Percentiles rank a stretch among this genome's conserved stretches.
These are phyloP conservation scores for Enteromius radiatus DNA, from an alignment of 2,797 vertebrate genomes.

Conservation along the genomic window DNA sequence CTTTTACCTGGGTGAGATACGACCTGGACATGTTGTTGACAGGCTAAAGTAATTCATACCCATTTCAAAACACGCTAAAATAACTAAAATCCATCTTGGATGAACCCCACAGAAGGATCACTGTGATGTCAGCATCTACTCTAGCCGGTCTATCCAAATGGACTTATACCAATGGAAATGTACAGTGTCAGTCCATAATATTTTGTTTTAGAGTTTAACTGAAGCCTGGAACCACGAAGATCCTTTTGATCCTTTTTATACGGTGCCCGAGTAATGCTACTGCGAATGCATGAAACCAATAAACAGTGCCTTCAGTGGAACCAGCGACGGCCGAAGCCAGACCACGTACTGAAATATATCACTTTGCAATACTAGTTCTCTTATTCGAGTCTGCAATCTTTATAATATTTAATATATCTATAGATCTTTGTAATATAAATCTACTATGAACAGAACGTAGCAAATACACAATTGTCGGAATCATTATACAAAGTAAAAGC, in stretches of 20 bases:
- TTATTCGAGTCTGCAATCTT: slow-evolving; percentile 76
- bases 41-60: slow-evolving; percentile 2
- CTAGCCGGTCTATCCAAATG: slow-evolving; percentile 26
- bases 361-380: slow-evolving; percentile 71
- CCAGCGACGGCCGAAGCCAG: slow-evolving; percentile 55
- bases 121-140: slow-evolving; percentile 13
- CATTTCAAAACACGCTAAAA: background rate
- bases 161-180: slow-evolving; percentile 31
- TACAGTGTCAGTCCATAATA: slow-evolving; percentile 43
- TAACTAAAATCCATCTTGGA: slow-evolving; percentile 1
- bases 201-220: slow-evolving; percentile 4
- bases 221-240: slow-evolving; percentile 20
- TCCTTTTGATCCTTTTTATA: slow-evolving; percentile 34
- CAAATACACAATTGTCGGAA: slow-evolving; percentile 84
- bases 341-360: slow-evolving; percentile 68
- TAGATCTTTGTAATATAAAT: slow-evolving; percentile 82
- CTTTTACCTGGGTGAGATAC: background rate
- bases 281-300: slow-evolving; percentile 56
- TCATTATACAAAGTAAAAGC: slow-evolving; percentile 85
- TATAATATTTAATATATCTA: slow-evolving; percentile 76
- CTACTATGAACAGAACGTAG: slow-evolving; percentile 85
- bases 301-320: slow-evolving; percentile 70
- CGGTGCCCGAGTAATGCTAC: slow-evolving; percentile 68
- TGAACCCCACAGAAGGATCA: background rate
- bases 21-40: background rate